These are phyloP conservation scores for Celastrina argiolus DNA, from an alignment of 2,888 invertebrate species.

Conservation along the genomic window DNA sequence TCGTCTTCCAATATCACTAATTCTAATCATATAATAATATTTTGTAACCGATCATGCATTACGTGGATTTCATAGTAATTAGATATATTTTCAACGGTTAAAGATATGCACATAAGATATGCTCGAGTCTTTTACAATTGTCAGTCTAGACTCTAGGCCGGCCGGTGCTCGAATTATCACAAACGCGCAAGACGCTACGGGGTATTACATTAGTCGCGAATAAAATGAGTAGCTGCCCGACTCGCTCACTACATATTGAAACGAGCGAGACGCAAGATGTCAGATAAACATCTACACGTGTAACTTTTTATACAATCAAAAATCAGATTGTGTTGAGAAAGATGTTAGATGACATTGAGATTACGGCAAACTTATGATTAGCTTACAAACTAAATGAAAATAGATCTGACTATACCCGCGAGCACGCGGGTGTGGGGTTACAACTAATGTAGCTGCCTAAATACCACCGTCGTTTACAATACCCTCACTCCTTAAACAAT, in stretches of 20 bases:
- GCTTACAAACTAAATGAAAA: constrained; percentile 6
- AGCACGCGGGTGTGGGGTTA: neutral
- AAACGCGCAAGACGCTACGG: neutral
- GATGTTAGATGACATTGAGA: neutral
- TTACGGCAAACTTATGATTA: neutral
- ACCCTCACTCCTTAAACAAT: neutral
- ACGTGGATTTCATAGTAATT: too few species aligned
- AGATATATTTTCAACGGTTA: neutral
- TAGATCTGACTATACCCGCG: neutral
- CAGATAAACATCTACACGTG: neutral
- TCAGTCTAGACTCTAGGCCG: neutral
- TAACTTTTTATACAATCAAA: neutral
- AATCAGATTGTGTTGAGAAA: neutral
- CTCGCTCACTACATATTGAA: neutral
- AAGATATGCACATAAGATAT: neutral
- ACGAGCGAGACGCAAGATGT: neutral
- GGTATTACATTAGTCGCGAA: neutral
- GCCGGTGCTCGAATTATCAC: neutral
- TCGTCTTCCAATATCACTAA: neutral
- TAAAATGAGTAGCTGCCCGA: neutral
- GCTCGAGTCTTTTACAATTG: neutral
- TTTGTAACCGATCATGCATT: too few species aligned
- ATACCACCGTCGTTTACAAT: neutral
- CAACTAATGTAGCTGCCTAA: neutral
- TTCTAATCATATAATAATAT: too few species aligned